A percentile compares a stretch with the other conserved stretches of the same genome.
phyloP scores from a whole-genome alignment of 2,113 vertebrate species.

The Ctenodactylus gundi region DNA sequence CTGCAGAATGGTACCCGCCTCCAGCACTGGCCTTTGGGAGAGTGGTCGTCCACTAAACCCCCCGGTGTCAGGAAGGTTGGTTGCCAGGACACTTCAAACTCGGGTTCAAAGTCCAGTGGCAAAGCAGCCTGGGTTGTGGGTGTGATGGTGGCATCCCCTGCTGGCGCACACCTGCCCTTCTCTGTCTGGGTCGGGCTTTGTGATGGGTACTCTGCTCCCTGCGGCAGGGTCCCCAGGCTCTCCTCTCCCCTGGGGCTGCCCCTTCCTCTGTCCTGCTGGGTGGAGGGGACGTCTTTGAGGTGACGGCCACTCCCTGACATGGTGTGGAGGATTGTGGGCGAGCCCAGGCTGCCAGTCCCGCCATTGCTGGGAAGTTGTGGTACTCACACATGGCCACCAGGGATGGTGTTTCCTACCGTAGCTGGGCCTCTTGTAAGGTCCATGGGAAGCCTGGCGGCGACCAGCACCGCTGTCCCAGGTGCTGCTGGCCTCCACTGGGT shows the following conservation, averaged over 20 bases:
- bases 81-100: too few species aligned
- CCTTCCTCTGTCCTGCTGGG: background rate
- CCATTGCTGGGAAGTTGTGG: too few species aligned
- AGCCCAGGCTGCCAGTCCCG: rapidly evolving
- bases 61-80: too few species aligned
- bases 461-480: background rate
- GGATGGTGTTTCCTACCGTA: background rate
- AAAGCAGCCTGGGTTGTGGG: background rate
- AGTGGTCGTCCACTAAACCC: too few species aligned
- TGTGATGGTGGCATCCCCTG: background rate
- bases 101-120: too few species aligned
- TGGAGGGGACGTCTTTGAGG: background rate
- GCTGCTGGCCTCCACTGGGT: background rate
- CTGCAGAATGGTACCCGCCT: too few species aligned
- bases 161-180: too few species aligned
- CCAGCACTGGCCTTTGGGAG: too few species aligned
- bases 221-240: background rate
- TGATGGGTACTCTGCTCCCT: background rate
- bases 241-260: background rate
- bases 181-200: too few species aligned
- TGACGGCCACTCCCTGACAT: background rate
- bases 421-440: background rate
- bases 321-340: background rate
- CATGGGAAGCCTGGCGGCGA: background rate
- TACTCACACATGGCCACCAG: background rate